A percentile compares a stretch with the other conserved stretches of the same genome.
These are phyloP conservation scores for Ormyrus thymus DNA, from an alignment of 2,888 invertebrate genomes.

Conservation along the genomic window DNA sequence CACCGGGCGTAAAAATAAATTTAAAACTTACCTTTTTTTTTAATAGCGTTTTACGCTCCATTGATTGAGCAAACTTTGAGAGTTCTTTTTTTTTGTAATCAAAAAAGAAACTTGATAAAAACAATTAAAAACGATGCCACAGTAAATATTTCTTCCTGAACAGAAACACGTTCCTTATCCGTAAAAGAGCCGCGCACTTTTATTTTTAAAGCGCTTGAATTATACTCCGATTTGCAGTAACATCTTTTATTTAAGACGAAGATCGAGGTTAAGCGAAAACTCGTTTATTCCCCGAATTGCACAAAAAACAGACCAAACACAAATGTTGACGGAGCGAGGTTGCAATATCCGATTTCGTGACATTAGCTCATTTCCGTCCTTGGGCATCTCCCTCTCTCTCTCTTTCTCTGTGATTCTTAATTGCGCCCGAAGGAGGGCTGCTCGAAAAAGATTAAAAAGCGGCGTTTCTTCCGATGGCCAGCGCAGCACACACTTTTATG, in stretches of 20 bases:
- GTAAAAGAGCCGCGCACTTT: too few species aligned
- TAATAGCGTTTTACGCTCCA: too few species aligned
- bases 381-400: conserved; percentile 25
- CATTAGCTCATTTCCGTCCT: conserved; percentile 60
- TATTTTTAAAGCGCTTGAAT: too few species aligned
- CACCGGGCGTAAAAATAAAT: background rate
- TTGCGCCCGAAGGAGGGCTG: conserved; percentile 32
- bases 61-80: too few species aligned
- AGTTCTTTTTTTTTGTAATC: too few species aligned
- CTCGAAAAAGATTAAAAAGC: conserved; percentile 22
- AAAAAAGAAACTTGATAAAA: background rate
- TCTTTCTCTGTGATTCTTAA: conserved; percentile 41
- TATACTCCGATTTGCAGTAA: too few species aligned
- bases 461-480: conserved; percentile 31
- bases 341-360: conserved; percentile 57
- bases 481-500: conserved; percentile 13
- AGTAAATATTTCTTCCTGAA: background rate
- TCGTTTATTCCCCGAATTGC: background rate
- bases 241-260: too few species aligned
- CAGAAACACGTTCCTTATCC: background rate
- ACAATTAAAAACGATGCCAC: background rate
- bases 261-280: conserved; percentile 10
- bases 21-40: background rate
- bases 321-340: background rate
- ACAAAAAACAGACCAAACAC: background rate